Evolutionary conservation across 1,140 invertebrate species (phyloP).

Genomic region (Papilio helenus): DNA sequence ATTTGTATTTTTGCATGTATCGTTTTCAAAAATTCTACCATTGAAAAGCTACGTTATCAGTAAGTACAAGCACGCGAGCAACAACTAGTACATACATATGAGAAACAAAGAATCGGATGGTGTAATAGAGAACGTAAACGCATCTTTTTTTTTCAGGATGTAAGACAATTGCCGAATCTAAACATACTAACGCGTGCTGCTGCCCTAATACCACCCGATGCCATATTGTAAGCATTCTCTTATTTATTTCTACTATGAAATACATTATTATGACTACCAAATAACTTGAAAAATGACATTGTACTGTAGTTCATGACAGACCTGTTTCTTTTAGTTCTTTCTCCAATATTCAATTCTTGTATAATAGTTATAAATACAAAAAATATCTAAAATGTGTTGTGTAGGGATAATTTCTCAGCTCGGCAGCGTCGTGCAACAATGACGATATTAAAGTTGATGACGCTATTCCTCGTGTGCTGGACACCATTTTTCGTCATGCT

Average conservation of each 20-base stretch:
- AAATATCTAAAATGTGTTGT: neutral
- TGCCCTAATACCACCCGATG: neutral
- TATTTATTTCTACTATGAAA: neutral
- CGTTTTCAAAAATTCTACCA: too few relatives aligned
- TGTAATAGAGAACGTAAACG: neutral
- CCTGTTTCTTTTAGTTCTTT: too few relatives aligned
- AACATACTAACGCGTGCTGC: constrained; percentile 4
- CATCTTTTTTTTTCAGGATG: neutral
- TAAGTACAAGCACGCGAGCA: too few relatives aligned
- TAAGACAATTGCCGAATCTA: constrained; percentile 1
- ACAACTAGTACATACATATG: too few relatives aligned
- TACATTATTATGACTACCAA: neutral
- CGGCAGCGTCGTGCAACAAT: constrained; percentile 87
- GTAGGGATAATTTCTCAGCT: constrained; percentile 50
- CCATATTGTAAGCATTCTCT: neutral
- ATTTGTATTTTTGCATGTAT: too few relatives aligned
- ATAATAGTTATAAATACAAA: too few relatives aligned
- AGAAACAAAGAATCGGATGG: too few relatives aligned
- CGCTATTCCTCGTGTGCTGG: constrained; percentile 88
- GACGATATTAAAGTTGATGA: constrained; percentile 86
- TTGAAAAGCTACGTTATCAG: too few relatives aligned
- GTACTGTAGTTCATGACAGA: too few relatives aligned
- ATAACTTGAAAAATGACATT: too few relatives aligned
- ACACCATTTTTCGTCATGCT: constrained; percentile 88
- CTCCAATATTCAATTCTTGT: too few relatives aligned